Evolutionary conservation across 2,113 vertebrate species (phyloP).

Genomic region (Phalacrocorax pelagicus): DNA sequence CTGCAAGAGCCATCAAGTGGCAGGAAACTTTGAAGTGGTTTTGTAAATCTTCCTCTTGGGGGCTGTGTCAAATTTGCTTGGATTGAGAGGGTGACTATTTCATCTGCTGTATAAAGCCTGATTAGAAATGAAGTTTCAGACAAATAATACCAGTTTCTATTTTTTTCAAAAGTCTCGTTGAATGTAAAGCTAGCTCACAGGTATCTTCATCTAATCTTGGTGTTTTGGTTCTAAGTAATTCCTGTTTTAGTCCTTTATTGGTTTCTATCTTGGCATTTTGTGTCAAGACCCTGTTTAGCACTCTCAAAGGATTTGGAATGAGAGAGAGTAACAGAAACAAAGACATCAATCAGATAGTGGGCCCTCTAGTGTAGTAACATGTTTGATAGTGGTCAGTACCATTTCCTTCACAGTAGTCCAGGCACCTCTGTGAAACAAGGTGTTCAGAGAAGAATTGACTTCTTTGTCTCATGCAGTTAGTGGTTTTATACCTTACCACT

Average conservation of each 20-base stretch:
- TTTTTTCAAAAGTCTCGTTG: not conserved
- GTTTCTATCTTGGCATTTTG: not conserved
- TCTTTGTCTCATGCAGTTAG: not conserved
- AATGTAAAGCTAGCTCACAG: not conserved
- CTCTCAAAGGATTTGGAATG: not conserved
- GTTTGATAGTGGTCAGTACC: not conserved
- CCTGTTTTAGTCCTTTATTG: not conserved
- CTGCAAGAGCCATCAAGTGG: not conserved
- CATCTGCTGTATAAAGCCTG: not conserved
- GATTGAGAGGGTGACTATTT: not conserved
- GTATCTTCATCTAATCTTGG: not conserved
- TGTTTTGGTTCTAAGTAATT: not conserved
- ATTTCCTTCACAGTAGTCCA: not conserved
- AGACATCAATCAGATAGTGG: not conserved
- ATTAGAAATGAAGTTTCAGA: not conserved
- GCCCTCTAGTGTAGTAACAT: not conserved
- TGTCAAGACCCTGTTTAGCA: not conserved
- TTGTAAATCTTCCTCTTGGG: not conserved
- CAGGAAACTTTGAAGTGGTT: not conserved
- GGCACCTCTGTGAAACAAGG: not conserved
- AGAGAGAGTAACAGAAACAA: not conserved
- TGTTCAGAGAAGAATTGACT: not conserved
- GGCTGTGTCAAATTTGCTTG: not conserved
- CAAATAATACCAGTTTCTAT: not conserved
- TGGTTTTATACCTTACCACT: not conserved